Conservation (phyloP, 2,797 vertebrate species). For the Gambusia yucatana region DNA sequence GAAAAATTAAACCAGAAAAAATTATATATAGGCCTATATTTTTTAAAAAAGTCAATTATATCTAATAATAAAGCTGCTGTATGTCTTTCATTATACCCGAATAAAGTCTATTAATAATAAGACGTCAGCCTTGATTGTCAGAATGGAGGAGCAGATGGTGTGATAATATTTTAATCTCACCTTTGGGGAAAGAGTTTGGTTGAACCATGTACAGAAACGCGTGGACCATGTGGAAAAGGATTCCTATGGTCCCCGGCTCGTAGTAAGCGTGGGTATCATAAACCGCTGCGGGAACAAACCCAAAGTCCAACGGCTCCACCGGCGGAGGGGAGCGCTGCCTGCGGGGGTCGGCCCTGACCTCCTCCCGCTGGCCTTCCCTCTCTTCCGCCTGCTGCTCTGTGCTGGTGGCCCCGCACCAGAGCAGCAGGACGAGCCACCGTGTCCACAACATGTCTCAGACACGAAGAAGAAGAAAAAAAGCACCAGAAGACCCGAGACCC, state of each 20-base stretch:
- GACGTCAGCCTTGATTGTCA: background rate
- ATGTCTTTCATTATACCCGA: background rate
- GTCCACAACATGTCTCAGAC: slow-evolving; percentile 82
- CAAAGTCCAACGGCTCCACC: slow-evolving; percentile 84
- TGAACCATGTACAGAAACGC: slow-evolving; percentile 89
- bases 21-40: background rate
- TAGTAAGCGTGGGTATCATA: slow-evolving; percentile 89
- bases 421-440: slow-evolving; percentile 79
- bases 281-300: slow-evolving; percentile 85
- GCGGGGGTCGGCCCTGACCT: slow-evolving; percentile 47
- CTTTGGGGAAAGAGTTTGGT: slow-evolving; percentile 90
- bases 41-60: background rate
- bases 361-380: slow-evolving; percentile 39
- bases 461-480: slow-evolving; percentile 53
- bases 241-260: slow-evolving; percentile 78
- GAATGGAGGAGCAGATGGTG: background rate
- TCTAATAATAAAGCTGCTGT: background rate
- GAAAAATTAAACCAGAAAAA: background rate
- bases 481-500: background rate
- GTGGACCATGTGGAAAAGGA: slow-evolving; percentile 89
- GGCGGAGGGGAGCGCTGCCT: slow-evolving; percentile 69
- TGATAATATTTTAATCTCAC: slow-evolving; percentile 70
- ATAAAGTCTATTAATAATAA: background rate
- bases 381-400: slow-evolving; percentile 66
- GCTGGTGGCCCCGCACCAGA: slow-evolving; percentile 77